Evolutionary conservation across 2,113 vertebrate genomes (phyloP), one percentile per base, ranked within the genome.

Genomic region (Colius striatus): DNA sequence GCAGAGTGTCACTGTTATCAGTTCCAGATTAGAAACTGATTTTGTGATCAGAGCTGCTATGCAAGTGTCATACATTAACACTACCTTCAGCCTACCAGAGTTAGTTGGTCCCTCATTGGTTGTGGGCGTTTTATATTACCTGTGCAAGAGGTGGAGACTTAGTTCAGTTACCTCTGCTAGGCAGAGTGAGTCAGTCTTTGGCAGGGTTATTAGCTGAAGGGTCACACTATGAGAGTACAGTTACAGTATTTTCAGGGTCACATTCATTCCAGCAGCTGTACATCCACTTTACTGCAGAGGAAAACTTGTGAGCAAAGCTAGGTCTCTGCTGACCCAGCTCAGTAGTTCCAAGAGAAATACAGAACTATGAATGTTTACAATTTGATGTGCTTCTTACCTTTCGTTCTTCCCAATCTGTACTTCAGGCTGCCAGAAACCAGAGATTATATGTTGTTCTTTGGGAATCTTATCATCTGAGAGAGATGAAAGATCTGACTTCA

Each of bases 241-340:
- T 71, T 82, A 79, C 87, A 75, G 70, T 91, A 85, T 53, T 90
- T 70, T 58, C 78, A 88, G 90, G 71, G 71, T 85, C 41, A 6
- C 27, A 7, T 43, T 77, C 84, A 55, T 36, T 25, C 70, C 66
- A 47, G 41, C 36, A 34, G 53, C 32, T 16, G 43, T 3, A 14
- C 0, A 0, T 32, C 13, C 7, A 1, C 38, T 38, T 47, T 3
- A 18, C 15, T 3, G 1, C 45, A 6, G 29, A 60, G 47, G 4
- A 77, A 43, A 85, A 10, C 60, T 45, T 55, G 34, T 51, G 73
- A 70, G 48, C 51, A 84, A 81, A 48, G 34, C 34, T 12, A 4
- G 34, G 62, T 50, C 26, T 73, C 62, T 76, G 62, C 66, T 65
- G 41, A 76, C 30, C 26, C 54, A 50, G 50, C 27, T 41, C 48